Evolutionary conservation across 2,888 invertebrate genomes (phyloP).

Genomic region (Glaucopsyche alexis): DNA sequence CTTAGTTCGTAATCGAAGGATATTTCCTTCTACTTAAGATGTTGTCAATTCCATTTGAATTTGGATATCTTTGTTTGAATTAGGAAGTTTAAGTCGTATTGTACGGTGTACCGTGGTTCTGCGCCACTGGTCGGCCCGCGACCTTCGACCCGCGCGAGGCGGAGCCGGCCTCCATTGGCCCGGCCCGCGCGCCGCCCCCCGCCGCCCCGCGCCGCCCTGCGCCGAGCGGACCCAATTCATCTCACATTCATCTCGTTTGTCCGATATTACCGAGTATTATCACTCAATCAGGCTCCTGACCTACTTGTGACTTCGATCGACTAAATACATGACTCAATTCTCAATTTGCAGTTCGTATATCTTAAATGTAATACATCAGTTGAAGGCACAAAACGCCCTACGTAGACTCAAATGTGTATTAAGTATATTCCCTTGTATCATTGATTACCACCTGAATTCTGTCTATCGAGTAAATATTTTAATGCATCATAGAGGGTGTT

Average conservation of each 20-base stretch:
- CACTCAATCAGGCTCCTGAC: constrained; percentile 35
- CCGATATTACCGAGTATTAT: constrained; percentile 37
- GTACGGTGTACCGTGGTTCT: constrained; percentile 43
- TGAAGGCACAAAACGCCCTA: neutral
- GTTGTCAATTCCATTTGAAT: neutral
- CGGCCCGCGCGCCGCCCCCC: constrained; percentile 57
- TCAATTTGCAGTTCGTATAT: neutral
- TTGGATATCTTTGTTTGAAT: neutral
- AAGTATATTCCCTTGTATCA: too few relatives aligned
- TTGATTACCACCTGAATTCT: too few relatives aligned
- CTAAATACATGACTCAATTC: constrained; percentile 1
- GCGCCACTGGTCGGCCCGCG: constrained; percentile 63
- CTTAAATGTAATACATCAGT: neutral
- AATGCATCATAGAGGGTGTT: neutral
- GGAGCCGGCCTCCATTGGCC: constrained; percentile 74
- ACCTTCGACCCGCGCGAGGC: constrained; percentile 69
- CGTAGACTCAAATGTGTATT: neutral
- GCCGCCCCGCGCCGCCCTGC: constrained; percentile 47
- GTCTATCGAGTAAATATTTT: too few relatives aligned
- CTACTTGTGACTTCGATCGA: constrained; percentile 11
- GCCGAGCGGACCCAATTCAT: constrained; percentile 44
- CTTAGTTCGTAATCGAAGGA: neutral
- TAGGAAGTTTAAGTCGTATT: neutral
- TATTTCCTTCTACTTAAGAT: too few relatives aligned
- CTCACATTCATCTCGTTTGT: constrained; percentile 40